phyloP scores from a whole-genome alignment of 1,140 invertebrate genomes.

The Pinna nobilis region DNA sequence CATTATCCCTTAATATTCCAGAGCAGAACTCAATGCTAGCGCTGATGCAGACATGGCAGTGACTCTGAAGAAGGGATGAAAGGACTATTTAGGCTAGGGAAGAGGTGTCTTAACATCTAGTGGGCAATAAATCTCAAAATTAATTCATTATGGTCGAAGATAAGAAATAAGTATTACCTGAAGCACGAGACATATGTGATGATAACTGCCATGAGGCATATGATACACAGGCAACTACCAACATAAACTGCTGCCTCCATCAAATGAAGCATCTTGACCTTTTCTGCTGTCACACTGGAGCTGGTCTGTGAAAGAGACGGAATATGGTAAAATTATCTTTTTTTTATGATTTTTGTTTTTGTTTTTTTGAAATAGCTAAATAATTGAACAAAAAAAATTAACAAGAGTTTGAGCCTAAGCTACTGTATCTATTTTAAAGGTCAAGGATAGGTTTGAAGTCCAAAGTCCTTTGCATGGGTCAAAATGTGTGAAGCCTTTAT shows the following conservation, averaged over 20 bases:
- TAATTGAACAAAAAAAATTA: background rate
- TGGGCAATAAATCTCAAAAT: background rate
- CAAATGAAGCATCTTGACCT: constrained; percentile 82
- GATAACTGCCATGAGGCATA: constrained; percentile 84
- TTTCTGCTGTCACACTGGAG: constrained; percentile 75
- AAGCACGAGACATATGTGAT: constrained; percentile 82
- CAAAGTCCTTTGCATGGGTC: too few relatives aligned
- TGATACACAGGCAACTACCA: constrained; percentile 84
- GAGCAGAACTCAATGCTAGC: too few relatives aligned
- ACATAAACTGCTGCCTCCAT: constrained; percentile 86
- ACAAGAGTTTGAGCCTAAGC: background rate
- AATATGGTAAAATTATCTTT: background rate
- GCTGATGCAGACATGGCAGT: too few relatives aligned
- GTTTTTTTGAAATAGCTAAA: too few relatives aligned
- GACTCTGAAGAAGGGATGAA: background rate
- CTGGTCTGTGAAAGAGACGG: constrained; percentile 20
- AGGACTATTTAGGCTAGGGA: background rate
- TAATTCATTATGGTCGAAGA: background rate
- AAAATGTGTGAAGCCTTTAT: too few relatives aligned
- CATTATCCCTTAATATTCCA: too few relatives aligned
- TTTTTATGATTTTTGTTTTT: background rate
- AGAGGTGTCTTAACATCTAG: background rate
- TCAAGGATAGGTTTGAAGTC: too few relatives aligned
- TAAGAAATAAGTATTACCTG: constrained; percentile 52
- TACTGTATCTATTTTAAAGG: too few relatives aligned